phyloP scores from a whole-genome alignment of 1,140 invertebrate species.

The Galleria mellonella region DNA sequence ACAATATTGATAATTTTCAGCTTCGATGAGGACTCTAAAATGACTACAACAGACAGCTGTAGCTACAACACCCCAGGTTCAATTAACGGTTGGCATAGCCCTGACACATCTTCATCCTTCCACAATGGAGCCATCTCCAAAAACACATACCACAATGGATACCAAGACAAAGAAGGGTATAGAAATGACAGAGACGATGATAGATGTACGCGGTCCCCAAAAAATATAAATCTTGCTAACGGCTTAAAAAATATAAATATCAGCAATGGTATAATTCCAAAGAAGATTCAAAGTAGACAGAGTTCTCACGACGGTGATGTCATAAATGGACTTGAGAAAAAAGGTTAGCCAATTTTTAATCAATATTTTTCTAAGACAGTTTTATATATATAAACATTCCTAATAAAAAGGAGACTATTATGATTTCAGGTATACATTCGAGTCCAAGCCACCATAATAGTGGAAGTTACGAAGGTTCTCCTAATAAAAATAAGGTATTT shows the following conservation, averaged over 20 bases:
- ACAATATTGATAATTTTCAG: slow-evolving; percentile 31
- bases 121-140: slow-evolving; percentile 63
- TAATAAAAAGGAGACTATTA: no score
- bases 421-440: slow-evolving; percentile 40
- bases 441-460: slow-evolving; percentile 55
- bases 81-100: slow-evolving; percentile 72
- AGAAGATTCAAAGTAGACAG: slow-evolving; percentile 51
- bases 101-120: slow-evolving; percentile 48
- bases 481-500: slow-evolving; percentile 64
- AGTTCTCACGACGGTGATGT: slow-evolving; percentile 49
- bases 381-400: no score
- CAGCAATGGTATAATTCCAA: slow-evolving; percentile 55
- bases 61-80: slow-evolving; percentile 68
- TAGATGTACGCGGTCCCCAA: slow-evolving; percentile 48
- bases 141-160: slow-evolving; percentile 55
- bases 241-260: slow-evolving; percentile 62
- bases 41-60: slow-evolving; percentile 69
- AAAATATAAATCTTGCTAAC: slow-evolving; percentile 62
- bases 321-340: slow-evolving; percentile 54
- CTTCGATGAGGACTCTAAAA: slow-evolving; percentile 72
- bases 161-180: slow-evolving; percentile 42
- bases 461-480: slow-evolving; percentile 56
- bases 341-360: slow-evolving; percentile 21
- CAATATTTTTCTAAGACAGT: slow-evolving; percentile 2
- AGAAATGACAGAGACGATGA: slow-evolving; percentile 49